phyloP scores from a whole-genome alignment of 2,797 vertebrate species.

The Sphenopsis melanotis region DNA sequence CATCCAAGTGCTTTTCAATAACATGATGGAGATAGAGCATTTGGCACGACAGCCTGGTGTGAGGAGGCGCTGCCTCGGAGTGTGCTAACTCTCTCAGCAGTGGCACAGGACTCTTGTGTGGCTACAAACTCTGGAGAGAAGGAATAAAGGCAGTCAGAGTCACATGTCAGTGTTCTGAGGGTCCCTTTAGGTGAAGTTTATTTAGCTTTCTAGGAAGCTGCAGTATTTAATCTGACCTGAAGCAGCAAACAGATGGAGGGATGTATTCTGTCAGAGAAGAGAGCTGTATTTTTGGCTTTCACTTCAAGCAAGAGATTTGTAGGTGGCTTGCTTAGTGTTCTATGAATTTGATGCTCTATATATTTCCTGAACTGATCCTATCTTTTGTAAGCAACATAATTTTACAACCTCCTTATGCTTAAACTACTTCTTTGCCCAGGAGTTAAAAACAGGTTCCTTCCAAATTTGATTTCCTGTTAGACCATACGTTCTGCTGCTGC shows the following conservation, averaged over 20 bases:
- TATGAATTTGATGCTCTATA: neutral
- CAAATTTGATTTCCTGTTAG: neutral
- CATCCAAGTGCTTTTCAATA: neutral
- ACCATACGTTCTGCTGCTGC: neutral
- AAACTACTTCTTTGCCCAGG: neutral
- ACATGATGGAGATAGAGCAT: neutral
- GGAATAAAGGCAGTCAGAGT: neutral
- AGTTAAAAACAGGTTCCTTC: neutral
- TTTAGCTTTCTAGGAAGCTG: constrained; percentile 7
- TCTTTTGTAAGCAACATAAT: neutral
- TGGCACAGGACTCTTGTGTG: neutral
- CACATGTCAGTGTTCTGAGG: neutral
- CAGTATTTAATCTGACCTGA: constrained; percentile 19
- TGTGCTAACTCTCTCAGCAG: neutral
- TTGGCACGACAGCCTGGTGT: neutral
- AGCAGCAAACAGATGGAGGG: constrained; percentile 33
- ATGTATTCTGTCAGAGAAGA: neutral
- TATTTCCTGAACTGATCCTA: neutral
- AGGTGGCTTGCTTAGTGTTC: neutral
- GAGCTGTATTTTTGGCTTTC: constrained; percentile 25
- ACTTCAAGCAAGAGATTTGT: constrained; percentile 12
- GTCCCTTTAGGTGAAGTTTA: neutral
- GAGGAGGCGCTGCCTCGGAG: neutral
- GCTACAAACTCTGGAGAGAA: neutral
- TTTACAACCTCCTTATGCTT: neutral